Base-by-base conservation (phyloP, 2,113 vertebrate species). In the Noctilio leporinus region DNA sequence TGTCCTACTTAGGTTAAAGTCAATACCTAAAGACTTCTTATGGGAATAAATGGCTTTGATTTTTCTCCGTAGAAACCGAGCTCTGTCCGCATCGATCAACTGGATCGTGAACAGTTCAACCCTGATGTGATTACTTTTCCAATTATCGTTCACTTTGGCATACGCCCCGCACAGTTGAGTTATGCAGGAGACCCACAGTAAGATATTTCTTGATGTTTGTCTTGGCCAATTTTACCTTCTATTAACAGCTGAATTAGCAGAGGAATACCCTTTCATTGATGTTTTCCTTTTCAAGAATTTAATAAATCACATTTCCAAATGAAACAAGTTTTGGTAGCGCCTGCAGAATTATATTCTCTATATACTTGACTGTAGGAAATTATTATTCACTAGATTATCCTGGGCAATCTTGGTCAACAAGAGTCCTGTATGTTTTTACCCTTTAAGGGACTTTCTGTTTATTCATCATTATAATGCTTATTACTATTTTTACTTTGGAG, bases 121-220 rank as follows among this genome's bases (percentile, higher is more conserved):
- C 98, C 99, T 1, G 99, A 99, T 78, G 99, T 99, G 98, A 99
- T 99, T 98, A 99, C 99, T 94, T 99, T 99, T 97, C 99, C 99
- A 77, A 99, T 99, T 98, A 99, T 99, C 69, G 99, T 99, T 55
- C 99, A 99, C 96, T 99, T 99, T 20, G 99, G 99, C 73, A 99
- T 99, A 97, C 98, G 99, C 89, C 99, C 99, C 10, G 99, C 99
- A 97, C 99, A 99, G 97, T 99, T 99, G 97, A 99, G 99, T 98
- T 99, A 99, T 78, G 99, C 99, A 57, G 99, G 99, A 98, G 99
- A 99, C 98, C 99, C 99, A 83, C 99, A 99, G 99, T 99, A 99
- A 99, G 99, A 97, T 94, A 88, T 81, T 97, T 98, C 82, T 97
- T 59, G 7, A 85, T 94, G 55, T 96, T 97, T 96, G 15, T 2